Evolutionary conservation across 2,797 vertebrate species (phyloP).

Genomic region (Smutsia gigantea): DNA sequence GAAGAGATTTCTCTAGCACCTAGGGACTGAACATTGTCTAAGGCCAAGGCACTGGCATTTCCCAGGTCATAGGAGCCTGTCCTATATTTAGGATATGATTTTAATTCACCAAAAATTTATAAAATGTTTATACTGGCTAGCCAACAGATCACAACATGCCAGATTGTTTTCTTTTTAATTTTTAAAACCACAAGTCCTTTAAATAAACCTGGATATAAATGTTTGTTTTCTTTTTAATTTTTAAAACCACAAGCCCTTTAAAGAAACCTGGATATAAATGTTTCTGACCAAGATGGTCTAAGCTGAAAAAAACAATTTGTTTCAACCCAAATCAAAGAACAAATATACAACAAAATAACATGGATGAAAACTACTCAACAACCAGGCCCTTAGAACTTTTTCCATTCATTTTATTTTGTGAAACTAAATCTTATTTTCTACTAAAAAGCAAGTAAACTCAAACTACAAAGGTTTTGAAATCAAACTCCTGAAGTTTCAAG

Average conservation of each 20-base stretch:
- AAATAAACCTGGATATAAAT: constrained; percentile 42
- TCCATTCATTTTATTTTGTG: constrained; percentile 34
- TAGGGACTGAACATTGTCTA: neutral
- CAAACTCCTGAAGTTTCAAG: neutral
- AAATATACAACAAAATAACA: neutral
- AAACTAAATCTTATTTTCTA: constrained; percentile 28
- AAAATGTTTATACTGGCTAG: constrained; percentile 52
- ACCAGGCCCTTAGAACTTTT: neutral
- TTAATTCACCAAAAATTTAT: constrained; percentile 23
- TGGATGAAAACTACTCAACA: constrained; percentile 14
- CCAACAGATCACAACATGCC: neutral
- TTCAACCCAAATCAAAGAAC: constrained; percentile 6
- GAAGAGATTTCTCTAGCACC: neutral
- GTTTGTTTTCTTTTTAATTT: too few relatives aligned
- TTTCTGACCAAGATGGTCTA: constrained; percentile 29
- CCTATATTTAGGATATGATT: constrained; percentile 50
- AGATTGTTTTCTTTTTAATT: constrained; percentile 47
- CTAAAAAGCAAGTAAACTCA: constrained; percentile 8
- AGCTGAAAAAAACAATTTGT: neutral
- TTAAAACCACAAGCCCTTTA: constrained; percentile 17
- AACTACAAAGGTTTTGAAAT: constrained; percentile 1
- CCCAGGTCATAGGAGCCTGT: neutral
- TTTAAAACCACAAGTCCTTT: constrained; percentile 34
- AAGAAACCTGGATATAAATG: constrained; percentile 36
- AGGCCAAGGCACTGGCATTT: neutral